phyloP scores from a whole-genome alignment of 1,140 invertebrate genomes.

The Panulirus ornatus region DNA sequence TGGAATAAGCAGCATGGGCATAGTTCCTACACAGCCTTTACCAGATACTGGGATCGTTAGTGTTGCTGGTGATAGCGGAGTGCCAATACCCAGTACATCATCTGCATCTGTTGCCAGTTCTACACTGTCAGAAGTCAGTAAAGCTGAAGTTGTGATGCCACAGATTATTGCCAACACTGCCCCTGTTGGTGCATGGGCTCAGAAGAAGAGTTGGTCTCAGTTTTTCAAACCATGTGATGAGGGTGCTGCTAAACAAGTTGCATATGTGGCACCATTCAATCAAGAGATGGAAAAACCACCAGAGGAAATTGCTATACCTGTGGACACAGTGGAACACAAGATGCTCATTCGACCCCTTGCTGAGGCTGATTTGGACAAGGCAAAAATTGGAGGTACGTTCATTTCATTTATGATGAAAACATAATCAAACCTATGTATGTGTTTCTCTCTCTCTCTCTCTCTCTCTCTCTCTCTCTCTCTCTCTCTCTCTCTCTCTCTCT shows the following conservation, averaged over 20 bases:
- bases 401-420: too few relatives aligned
- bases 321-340: constrained; percentile 26
- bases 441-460: too few relatives aligned
- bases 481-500: too few relatives aligned
- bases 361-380: constrained; percentile 54
- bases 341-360: constrained; percentile 21
- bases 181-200: constrained; percentile 66
- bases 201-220: constrained; percentile 69
- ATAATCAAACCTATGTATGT: too few relatives aligned
- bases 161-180: constrained; percentile 13
- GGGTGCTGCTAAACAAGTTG: constrained; percentile 60
- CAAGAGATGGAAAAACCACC: constrained; percentile 51
- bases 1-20: not conserved
- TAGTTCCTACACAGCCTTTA: not conserved
- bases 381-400: constrained; percentile 62
- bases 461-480: too few relatives aligned
- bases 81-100: constrained; percentile 13
- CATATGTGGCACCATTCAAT: constrained; percentile 65
- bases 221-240: constrained; percentile 63
- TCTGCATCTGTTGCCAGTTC: constrained; percentile 10
- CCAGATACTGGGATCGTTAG: constrained; percentile 22
- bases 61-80: constrained; percentile 13
- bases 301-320: constrained; percentile 14
- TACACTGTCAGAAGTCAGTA: constrained; percentile 15
- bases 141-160: constrained; percentile 14